Base-by-base conservation (phyloP, 2,797 vertebrate genomes). In the Syndactyla subalaris region DNA sequence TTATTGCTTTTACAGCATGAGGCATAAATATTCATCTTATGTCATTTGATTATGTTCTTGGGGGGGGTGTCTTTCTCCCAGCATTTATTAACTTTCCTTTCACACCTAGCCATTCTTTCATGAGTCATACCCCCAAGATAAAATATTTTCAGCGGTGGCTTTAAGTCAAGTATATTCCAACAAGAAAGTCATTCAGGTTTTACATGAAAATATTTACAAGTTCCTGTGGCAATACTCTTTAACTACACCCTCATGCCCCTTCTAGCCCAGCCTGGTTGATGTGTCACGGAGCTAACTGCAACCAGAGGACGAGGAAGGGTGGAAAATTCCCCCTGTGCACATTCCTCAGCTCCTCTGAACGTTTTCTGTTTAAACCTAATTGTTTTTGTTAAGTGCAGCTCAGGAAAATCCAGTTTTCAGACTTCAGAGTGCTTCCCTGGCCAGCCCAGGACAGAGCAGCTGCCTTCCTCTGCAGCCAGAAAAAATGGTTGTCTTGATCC, bases 341-440 rank as follows among this genome's bases (percentile, higher is more conserved):
- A 46, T 90, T 48, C 51, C 19, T 7, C 13, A 32, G 48, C 46
- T 84, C 32, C 45, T 87, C 55, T 95, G 57, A 73, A 87, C 41
- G 61, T 92, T 93, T 93, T 91, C 88, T n/a, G 1, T 67, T 86
- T 76, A 73, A 75, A 38, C 20, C 62, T 49, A 18, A 32, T 57
- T 88, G 72, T 14, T 85, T 54, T 71, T 90, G 36, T 79, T 81
- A 48, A 72, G 51, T 4, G 41, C 55, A 70, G 34, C 63, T 91
- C 66, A 49, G 92, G 89, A 86, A 93, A 94, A 93, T 89, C 59
- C 82, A 58, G 18, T 71, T 59, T 84, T 57, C 89, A 70, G 80
- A 57, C 59, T 62, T 43, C 36, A 7, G 59, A 85, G 38, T 1
- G 0, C 48, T 70, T 67, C 38, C 49, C 22, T 83, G 73, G 52